Percentiles rank a stretch among this genome's conserved stretches.
Conservation (phyloP, 2,797 vertebrate species). For the Austrolebias charrua region DNA sequence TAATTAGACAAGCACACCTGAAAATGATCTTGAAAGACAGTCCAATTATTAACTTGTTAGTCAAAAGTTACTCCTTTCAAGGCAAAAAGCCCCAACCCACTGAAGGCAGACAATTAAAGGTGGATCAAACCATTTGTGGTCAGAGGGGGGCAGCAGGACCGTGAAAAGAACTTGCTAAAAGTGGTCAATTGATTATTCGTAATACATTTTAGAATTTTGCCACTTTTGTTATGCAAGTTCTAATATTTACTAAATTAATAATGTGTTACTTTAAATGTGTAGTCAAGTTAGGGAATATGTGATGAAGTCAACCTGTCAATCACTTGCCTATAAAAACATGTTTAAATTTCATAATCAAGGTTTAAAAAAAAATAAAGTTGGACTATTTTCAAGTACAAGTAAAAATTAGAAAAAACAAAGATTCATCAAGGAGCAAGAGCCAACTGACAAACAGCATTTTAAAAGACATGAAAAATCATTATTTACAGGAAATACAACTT, state of each 20-base stretch:
- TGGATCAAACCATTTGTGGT: conserved; percentile 6
- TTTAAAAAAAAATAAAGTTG: no score
- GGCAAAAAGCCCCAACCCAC: conserved; percentile 33
- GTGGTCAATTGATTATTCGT: neutral
- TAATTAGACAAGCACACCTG: conserved; percentile 58
- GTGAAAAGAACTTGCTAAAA: neutral
- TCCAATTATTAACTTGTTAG: conserved; percentile 50
- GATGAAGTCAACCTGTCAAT: neutral
- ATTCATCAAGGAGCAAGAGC: no score
- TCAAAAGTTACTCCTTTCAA: conserved; percentile 31
- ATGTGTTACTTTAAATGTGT: no score
- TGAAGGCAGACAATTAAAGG: conserved; percentile 26
- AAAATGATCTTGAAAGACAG: conserved; percentile 52
- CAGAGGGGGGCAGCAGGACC: conserved; percentile 13
- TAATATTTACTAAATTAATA: no score
- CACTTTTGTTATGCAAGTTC: no score
- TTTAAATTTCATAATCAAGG: no score
- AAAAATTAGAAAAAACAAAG: no score
- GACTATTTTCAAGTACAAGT: no score
- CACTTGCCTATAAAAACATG: neutral
- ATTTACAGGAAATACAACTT: no score
- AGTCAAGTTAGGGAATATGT: neutral
- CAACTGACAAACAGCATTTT: no score
- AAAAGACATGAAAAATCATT: no score
- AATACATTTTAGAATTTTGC: no score